Conservation (phyloP, 2,113 vertebrate species). For the Solea solea region DNA sequence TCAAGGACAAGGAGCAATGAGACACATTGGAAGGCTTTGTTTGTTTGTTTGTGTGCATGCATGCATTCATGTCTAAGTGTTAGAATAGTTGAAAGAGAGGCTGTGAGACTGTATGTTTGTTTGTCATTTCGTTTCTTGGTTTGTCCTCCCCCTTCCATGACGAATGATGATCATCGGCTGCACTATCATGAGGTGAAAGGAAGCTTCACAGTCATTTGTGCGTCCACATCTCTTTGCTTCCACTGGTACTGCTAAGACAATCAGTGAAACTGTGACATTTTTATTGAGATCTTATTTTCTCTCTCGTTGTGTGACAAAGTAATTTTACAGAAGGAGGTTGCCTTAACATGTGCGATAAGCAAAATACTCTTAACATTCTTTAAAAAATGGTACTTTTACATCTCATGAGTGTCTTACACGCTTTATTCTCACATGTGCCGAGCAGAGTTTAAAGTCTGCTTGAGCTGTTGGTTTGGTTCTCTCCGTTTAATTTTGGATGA, state of each 20-base stretch:
- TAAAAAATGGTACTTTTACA: slow-evolving; percentile 25
- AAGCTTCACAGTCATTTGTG: slow-evolving; percentile 7
- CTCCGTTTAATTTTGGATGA: slow-evolving; percentile 3
- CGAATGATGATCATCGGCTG: neutral
- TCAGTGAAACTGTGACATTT: slow-evolving; percentile 35
- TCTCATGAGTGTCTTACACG: slow-evolving; percentile 14
- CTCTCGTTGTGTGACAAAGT: slow-evolving; percentile 9
- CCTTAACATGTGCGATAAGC: neutral
- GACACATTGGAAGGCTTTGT: slow-evolving; percentile 4
- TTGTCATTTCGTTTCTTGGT: neutral
- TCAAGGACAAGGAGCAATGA: slow-evolving; percentile 71
- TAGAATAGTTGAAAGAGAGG: neutral
- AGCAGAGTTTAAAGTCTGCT: slow-evolving; percentile 17
- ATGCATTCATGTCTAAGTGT: neutral
- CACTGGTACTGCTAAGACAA: slow-evolving; percentile 32
- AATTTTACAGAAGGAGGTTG: slow-evolving; percentile 4
- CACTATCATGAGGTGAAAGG: slow-evolving; percentile 21
- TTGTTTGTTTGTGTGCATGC: slow-evolving; percentile 4
- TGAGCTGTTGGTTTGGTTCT: slow-evolving; percentile 2
- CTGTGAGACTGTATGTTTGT: slow-evolving; percentile 2
- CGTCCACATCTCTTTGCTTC: slow-evolving; percentile 21
- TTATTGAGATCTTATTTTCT: slow-evolving; percentile 25
- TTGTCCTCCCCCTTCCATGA: neutral
- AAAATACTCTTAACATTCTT: slow-evolving; percentile 7
- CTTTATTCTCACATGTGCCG: slow-evolving; percentile 18